Conservation (phyloP, 2,888 invertebrate genomes). For the Melanargia galathea region DNA sequence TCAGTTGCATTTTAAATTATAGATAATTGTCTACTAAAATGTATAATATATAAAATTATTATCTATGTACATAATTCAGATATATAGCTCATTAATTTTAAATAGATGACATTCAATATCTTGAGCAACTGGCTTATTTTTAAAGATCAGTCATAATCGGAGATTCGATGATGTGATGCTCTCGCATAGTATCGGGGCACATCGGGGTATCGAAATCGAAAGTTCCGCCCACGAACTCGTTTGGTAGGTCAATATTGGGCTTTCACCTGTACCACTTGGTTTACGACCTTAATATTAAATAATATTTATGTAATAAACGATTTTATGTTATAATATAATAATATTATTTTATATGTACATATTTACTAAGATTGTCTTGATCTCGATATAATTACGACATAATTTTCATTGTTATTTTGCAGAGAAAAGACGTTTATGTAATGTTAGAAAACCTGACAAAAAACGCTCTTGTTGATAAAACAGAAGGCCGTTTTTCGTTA, state of each 20-base stretch:
- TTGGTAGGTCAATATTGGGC: conserved; percentile 60
- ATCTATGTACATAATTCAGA: background rate
- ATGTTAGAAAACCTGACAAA: conserved; percentile 20
- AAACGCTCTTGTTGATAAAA: conserved; percentile 17
- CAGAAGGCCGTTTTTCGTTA: conserved; percentile 22
- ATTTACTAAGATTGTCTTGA: conserved; percentile 25
- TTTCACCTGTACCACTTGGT: conserved; percentile 69
- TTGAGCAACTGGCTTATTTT: conserved; percentile 31
- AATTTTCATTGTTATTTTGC: conserved; percentile 16
- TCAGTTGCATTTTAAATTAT: no score
- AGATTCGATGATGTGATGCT: conserved; percentile 43
- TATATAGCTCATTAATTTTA: conserved; percentile 12
- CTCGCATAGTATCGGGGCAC: conserved; percentile 36
- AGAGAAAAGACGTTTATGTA: conserved; percentile 14
- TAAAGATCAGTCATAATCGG: conserved; percentile 58
- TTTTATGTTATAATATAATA: no score
- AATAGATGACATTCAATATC: conserved; percentile 36
- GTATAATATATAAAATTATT: background rate
- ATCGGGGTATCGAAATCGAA: conserved; percentile 61
- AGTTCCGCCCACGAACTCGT: conserved; percentile 59
- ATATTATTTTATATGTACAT: no score
- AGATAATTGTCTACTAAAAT: no score
- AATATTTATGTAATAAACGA: conserved; percentile 51
- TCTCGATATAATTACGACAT: conserved; percentile 15
- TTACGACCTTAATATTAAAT: conserved; percentile 59